A percentile compares a stretch with the other conserved stretches of the same genome.
phyloP scores from a whole-genome alignment of 2,888 invertebrate genomes.

The Polymixis lichenea region DNA sequence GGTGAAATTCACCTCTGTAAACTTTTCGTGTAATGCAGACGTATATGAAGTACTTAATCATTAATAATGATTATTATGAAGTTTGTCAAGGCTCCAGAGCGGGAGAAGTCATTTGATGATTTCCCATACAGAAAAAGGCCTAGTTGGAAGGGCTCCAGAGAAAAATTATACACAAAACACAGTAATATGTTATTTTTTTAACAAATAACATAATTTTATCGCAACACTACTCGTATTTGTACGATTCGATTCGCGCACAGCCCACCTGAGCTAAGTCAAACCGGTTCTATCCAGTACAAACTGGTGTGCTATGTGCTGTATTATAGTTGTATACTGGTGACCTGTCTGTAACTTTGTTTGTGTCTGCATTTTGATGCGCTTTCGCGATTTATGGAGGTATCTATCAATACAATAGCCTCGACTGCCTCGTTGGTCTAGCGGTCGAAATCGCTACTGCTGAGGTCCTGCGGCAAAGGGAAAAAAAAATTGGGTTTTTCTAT shows the following conservation, averaged over 20 bases:
- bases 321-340: background rate
- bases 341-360: conserved; percentile 20
- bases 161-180: background rate
- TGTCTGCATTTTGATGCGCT: conserved; percentile 23
- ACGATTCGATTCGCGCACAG: conserved; percentile 3
- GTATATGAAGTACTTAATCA: no score
- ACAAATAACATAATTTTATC: background rate
- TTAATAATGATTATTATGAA: no score
- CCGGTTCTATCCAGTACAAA: conserved; percentile 64
- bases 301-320: conserved; percentile 31
- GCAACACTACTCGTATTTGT: background rate
- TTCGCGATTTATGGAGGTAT: background rate
- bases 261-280: conserved; percentile 38
- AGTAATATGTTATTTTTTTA: background rate
- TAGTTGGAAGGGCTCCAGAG: background rate
- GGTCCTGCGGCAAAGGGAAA: background rate
- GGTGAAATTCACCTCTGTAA: no score
- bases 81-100: no score
- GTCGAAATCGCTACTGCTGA: background rate
- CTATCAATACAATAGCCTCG: background rate
- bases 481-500: background rate
- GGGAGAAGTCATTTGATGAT: no score
- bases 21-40: no score
- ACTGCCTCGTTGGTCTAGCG: background rate
- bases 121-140: background rate